Evolutionary conservation across 2,797 vertebrate genomes (phyloP).

Genomic region (Neosilurus mollespiculum): DNA sequence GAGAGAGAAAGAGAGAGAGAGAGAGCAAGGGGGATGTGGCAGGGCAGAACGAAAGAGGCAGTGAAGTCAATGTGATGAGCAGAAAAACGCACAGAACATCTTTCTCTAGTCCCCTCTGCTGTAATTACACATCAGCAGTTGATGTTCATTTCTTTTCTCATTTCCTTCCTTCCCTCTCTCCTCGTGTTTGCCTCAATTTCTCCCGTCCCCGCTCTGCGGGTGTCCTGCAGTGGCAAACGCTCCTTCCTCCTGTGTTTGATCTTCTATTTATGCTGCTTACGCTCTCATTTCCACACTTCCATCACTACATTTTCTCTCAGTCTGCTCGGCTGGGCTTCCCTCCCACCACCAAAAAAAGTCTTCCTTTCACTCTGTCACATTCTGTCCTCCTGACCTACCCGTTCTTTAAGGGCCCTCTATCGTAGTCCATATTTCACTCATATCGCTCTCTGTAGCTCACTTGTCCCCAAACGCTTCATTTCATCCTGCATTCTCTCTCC

Average conservation of each 20-base stretch:
- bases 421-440: constrained; percentile 56
- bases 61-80: constrained; percentile 51
- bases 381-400: constrained; percentile 48
- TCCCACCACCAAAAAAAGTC: not conserved
- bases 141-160: constrained; percentile 34
- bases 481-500: constrained; percentile 34
- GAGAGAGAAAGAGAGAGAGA: constrained; percentile 28
- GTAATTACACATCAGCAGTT: constrained; percentile 53
- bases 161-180: constrained; percentile 38
- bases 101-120: constrained; percentile 39
- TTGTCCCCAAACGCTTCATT: constrained; percentile 41
- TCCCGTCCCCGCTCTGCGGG: constrained; percentile 2
- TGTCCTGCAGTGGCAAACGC: constrained; percentile 21
- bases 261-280: constrained; percentile 51
- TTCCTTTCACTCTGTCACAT: not conserved
- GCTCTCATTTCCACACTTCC: constrained; percentile 45
- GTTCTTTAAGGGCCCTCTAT: constrained; percentile 32
- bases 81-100: constrained; percentile 45
- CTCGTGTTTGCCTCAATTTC: constrained; percentile 29
- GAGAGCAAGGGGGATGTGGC: constrained; percentile 1
- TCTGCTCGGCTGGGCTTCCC: constrained; percentile 46
- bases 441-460: constrained; percentile 43
- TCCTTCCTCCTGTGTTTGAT: constrained; percentile 39
- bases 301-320: constrained; percentile 55
- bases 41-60: constrained; percentile 47